Conservation (phyloP, 2,888 invertebrate genomes). For the Poecilobothrus nobilitatus region DNA sequence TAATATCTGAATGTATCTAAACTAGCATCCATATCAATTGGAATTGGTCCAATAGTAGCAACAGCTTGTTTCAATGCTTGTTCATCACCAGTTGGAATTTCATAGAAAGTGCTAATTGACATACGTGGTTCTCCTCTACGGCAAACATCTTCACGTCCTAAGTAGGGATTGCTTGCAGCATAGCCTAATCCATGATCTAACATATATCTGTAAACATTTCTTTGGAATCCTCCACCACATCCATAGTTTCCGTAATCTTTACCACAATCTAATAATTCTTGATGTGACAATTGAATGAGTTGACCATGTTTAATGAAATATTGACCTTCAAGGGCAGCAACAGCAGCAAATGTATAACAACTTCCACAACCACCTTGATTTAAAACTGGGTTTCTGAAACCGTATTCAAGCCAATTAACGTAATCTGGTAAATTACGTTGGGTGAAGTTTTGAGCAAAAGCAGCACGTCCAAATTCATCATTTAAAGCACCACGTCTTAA, state of each 20-base stretch:
- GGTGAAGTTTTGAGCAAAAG: constrained; percentile 31
- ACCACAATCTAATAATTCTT: constrained; percentile 11
- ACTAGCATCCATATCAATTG: constrained; percentile 18
- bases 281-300: neutral
- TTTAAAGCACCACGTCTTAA: neutral
- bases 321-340: neutral
- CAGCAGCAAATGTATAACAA: neutral
- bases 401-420: constrained; percentile 7
- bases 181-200: neutral
- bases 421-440: neutral
- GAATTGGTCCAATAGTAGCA: constrained; percentile 18
- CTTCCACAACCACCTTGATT: neutral
- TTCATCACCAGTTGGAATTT: constrained; percentile 17
- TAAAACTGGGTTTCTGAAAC: neutral
- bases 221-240: neutral
- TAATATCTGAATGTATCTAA: constrained; percentile 16
- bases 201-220: neutral
- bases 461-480: neutral
- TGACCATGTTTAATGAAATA: neutral
- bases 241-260: constrained; percentile 9
- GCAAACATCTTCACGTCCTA: neutral
- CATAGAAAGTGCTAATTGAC: neutral
- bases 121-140: neutral
- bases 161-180: neutral
- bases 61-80: constrained; percentile 16